phyloP scores from a whole-genome alignment of 2,888 invertebrate genomes.

The Acanthacorydalis orientalis region DNA sequence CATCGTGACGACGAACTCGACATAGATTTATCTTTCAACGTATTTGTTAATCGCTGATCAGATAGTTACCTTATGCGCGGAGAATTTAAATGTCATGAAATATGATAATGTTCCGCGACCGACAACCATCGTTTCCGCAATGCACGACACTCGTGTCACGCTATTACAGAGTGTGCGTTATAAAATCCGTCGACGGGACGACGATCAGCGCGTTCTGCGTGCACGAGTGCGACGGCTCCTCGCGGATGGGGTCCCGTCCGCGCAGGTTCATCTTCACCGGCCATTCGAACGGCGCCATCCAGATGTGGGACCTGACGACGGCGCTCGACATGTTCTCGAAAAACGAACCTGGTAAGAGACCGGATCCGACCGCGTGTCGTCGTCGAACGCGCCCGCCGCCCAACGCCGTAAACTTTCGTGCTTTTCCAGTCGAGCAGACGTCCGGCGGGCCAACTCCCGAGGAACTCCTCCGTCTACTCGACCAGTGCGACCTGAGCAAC shows the following conservation, averaged over 20 bases:
- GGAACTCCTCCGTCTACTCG: slow-evolving; percentile 77
- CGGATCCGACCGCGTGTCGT: background rate
- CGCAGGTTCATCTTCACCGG: slow-evolving; percentile 82
- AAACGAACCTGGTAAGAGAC: slow-evolving; percentile 28
- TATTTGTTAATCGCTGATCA: too few species aligned
- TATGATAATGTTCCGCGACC: too few species aligned
- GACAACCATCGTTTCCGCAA: too few species aligned
- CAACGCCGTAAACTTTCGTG: slow-evolving; percentile 3
- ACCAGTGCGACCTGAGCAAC: slow-evolving; percentile 85
- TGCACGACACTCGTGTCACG: background rate
- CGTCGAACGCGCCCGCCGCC: background rate
- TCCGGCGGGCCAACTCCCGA: slow-evolving; percentile 86
- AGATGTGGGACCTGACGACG: slow-evolving; percentile 98
- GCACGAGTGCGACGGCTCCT: slow-evolving; percentile 94
- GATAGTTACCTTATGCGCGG: too few species aligned
- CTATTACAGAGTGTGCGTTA: slow-evolving; percentile 65
- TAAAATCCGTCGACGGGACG: slow-evolving; percentile 85
- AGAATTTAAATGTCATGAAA: too few species aligned
- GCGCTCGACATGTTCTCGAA: slow-evolving; percentile 62
- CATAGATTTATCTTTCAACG: too few species aligned
- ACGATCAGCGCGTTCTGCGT: slow-evolving; percentile 91
- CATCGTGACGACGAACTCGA: too few species aligned
- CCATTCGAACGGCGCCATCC: slow-evolving; percentile 81
- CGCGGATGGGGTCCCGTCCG: slow-evolving; percentile 78
- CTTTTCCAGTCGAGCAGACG: slow-evolving; percentile 30